Conservation (phyloP, 2,113 vertebrate species). For the Psilopogon haemacephalus region DNA sequence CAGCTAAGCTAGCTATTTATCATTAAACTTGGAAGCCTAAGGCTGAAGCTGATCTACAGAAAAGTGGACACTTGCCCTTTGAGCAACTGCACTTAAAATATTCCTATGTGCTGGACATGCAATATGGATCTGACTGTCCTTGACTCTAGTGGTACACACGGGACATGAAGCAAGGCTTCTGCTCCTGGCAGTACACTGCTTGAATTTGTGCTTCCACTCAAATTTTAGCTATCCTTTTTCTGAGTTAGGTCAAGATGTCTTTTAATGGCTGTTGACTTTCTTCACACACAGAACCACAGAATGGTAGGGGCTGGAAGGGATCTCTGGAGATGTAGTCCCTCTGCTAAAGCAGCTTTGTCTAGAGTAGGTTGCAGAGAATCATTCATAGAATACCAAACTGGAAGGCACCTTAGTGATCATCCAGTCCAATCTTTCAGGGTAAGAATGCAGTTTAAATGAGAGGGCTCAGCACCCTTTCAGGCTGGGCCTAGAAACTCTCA, state of each 20-base stretch:
- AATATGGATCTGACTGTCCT: neutral
- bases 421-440: no score
- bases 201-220: neutral
- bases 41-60: no score
- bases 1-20: neutral
- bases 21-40: neutral
- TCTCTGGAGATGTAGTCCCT: neutral
- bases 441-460: no score
- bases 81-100: neutral
- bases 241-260: neutral
- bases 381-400: no score
- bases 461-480: no score
- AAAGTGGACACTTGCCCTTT: neutral
- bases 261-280: neutral
- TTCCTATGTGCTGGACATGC: rapidly evolving
- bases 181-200: neutral
- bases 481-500: no score
- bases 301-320: neutral
- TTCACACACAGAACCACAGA: neutral
- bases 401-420: no score
- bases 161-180: neutral
- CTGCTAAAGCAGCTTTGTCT: neutral
- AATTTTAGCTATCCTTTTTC: neutral
- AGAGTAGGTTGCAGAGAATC: neutral
- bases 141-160: neutral